These are phyloP conservation scores for Heptranchias perlo DNA, from an alignment of 2,113 vertebrate genomes.

Conservation along the genomic window DNA sequence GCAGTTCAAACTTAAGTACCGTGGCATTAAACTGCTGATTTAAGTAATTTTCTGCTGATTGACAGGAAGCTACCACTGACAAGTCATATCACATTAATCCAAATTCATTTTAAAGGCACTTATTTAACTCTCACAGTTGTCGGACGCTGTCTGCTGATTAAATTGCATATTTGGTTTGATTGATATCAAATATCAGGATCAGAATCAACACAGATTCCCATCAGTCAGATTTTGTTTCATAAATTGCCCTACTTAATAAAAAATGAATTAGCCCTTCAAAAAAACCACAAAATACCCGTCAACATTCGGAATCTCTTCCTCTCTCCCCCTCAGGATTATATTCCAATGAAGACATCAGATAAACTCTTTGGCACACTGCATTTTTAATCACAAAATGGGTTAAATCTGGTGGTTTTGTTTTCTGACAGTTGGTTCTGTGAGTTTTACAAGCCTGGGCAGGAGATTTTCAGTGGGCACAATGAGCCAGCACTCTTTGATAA, in stretches of 20 bases:
- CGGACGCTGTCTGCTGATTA: not conserved
- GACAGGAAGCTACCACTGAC: not conserved
- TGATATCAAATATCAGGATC: not conserved
- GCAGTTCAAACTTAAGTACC: not conserved
- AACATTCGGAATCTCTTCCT: not conserved
- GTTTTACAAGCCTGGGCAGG: not conserved
- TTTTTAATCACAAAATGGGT: not conserved
- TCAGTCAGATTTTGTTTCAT: not conserved
- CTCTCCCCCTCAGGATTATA: not conserved
- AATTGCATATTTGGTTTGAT: not conserved
- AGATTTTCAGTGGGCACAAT: not conserved
- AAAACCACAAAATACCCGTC: not conserved
- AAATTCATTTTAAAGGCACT: not conserved
- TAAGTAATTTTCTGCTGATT: not conserved
- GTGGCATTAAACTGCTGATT: not conserved
- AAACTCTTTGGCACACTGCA: not conserved
- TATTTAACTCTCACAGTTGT: not conserved
- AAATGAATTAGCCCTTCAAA: not conserved
- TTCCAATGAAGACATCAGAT: not conserved
- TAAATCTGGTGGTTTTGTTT: not conserved
- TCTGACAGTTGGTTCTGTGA: not conserved
- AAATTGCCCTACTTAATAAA: not conserved
- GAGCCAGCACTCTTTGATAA: not conserved
- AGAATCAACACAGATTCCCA: not conserved
- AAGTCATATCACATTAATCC: not conserved